Evolutionary conservation across 2,888 invertebrate genomes (phyloP).

Genomic region (Geotrupes spiniger): DNA sequence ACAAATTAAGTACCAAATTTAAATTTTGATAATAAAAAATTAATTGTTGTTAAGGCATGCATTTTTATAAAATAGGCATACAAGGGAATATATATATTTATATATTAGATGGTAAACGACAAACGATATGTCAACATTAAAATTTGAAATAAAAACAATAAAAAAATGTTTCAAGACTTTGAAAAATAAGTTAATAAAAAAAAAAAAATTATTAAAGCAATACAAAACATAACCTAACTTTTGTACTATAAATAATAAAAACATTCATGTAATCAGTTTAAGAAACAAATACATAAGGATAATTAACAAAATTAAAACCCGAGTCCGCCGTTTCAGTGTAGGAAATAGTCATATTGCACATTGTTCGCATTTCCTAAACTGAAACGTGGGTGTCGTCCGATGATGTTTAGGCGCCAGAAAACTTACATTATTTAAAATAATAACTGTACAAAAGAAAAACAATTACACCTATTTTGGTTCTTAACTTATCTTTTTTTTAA

Average conservation of each 20-base stretch:
- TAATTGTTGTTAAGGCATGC: slow-evolving; percentile 4
- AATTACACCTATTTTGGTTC: slow-evolving; percentile 41
- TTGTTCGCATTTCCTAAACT: slow-evolving; percentile 30
- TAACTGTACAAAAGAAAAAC: slow-evolving; percentile 39
- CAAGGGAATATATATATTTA: no score
- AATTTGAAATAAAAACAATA: slow-evolving; percentile 16
- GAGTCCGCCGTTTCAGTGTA: slow-evolving; percentile 32
- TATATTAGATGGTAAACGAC: slow-evolving; percentile 6
- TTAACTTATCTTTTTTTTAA: slow-evolving; percentile 35
- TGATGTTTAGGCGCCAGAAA: slow-evolving; percentile 10
- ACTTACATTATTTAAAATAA: slow-evolving; percentile 30
- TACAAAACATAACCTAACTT: slow-evolving; percentile 37
- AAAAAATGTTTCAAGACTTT: slow-evolving; percentile 15
- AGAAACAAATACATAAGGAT: slow-evolving; percentile 27
- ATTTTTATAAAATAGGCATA: neutral
- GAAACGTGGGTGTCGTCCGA: slow-evolving; percentile 25
- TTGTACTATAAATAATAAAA: slow-evolving; percentile 42
- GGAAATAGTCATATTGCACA: slow-evolving; percentile 34
- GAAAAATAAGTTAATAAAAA: slow-evolving; percentile 7
- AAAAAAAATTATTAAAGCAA: slow-evolving; percentile 30
- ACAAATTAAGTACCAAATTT: no score
- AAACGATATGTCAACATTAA: slow-evolving; percentile 42
- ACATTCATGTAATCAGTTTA: slow-evolving; percentile 15
- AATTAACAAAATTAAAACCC: slow-evolving; percentile 20
- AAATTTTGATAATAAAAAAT: no score